A percentile compares a stretch with the other conserved stretches of the same genome.
These are phyloP conservation scores for Garra rufa DNA, from an alignment of 2,113 vertebrate species.

Conservation along the genomic window DNA sequence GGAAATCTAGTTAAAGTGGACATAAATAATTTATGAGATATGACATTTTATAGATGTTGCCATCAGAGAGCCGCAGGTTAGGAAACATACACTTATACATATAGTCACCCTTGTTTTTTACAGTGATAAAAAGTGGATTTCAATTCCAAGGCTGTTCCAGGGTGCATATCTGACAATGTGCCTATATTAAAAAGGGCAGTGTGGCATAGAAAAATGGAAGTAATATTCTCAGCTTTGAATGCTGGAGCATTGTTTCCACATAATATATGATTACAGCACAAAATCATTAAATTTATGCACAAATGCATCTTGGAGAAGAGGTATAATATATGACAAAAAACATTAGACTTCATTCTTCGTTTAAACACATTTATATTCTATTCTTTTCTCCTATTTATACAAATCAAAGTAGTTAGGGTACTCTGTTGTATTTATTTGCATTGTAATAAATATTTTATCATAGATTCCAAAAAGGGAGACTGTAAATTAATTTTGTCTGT, in stretches of 20 bases:
- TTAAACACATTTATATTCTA: not conserved
- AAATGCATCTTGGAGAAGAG: not conserved
- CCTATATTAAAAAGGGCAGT: not conserved
- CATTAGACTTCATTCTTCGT: not conserved
- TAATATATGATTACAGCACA: not conserved
- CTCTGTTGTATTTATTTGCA: slow-evolving; percentile 25
- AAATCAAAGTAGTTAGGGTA: not conserved
- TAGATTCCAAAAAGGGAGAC: not conserved
- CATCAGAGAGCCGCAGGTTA: not conserved
- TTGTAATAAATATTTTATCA: not conserved
- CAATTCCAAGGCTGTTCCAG: not conserved
- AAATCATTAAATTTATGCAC: not conserved
- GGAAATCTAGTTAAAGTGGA: slow-evolving; percentile 34
- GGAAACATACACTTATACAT: not conserved
- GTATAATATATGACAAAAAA: not conserved
- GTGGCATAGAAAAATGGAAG: slow-evolving; percentile 8
- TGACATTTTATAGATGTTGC: slow-evolving; percentile 15
- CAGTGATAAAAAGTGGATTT: slow-evolving; percentile 15
- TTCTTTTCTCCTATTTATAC: not conserved
- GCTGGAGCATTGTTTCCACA: not conserved
- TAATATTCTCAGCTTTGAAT: not conserved
- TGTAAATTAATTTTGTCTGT: slow-evolving; percentile 16
- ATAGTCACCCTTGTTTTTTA: not conserved
- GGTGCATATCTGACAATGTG: not conserved
- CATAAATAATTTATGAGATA: slow-evolving; percentile 20